Percentiles rank a stretch among this genome's conserved stretches.
phyloP scores from a whole-genome alignment of 2,888 invertebrate genomes.

The Callimorpha dominula region DNA sequence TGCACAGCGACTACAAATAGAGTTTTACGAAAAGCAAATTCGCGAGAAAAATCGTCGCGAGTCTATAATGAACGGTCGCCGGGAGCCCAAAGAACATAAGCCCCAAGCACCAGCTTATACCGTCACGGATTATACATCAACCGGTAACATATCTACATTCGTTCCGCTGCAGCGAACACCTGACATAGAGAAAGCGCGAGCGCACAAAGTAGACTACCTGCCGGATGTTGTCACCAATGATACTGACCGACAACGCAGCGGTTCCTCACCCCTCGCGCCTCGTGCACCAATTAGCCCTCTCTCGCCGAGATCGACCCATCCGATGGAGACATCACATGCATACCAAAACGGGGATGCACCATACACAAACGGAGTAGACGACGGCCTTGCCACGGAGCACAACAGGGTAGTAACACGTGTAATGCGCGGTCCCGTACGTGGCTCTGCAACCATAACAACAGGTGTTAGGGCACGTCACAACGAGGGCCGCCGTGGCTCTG shows the following conservation, averaged over 20 bases:
- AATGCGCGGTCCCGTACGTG: constrained; percentile 91
- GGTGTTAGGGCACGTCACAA: constrained; percentile 86
- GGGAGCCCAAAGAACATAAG: constrained; percentile 49
- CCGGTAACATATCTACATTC: constrained; percentile 75
- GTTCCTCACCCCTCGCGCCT: constrained; percentile 42
- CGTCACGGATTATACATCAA: constrained; percentile 82
- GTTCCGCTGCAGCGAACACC: constrained; percentile 82
- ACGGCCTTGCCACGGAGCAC: constrained; percentile 85
- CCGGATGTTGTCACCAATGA: constrained; percentile 83
- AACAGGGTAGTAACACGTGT: constrained; percentile 89
- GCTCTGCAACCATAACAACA: constrained; percentile 89
- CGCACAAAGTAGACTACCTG: constrained; percentile 79
- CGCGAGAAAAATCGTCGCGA: constrained; percentile 73
- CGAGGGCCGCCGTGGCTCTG: constrained; percentile 63
- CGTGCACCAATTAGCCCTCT: constrained; percentile 54
- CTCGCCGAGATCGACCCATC: constrained; percentile 45
- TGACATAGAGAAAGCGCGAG: constrained; percentile 82
- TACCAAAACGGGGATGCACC: constrained; percentile 60
- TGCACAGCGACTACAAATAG: constrained; percentile 79
- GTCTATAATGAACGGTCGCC: constrained; percentile 57
- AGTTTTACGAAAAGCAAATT: constrained; percentile 83
- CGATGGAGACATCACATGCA: constrained; percentile 46
- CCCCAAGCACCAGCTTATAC: constrained; percentile 75
- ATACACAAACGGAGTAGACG: constrained; percentile 59
- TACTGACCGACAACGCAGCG: constrained; percentile 57